phyloP scores from a whole-genome alignment of 2,797 vertebrate species.

The Tragelaphus oryx region DNA sequence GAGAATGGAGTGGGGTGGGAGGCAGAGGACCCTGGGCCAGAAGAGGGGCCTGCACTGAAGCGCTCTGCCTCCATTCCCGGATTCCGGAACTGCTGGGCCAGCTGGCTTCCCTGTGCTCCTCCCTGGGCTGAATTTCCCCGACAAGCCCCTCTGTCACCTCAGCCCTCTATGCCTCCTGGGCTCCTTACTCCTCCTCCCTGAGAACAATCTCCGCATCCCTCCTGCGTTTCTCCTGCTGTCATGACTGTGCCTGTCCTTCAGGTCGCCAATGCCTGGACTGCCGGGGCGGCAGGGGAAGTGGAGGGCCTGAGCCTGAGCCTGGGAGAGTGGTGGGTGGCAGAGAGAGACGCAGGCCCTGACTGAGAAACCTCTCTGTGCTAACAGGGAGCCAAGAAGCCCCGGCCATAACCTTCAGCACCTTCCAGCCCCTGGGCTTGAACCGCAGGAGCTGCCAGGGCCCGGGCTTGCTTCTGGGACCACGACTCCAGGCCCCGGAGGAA shows the following conservation, averaged over 20 bases:
- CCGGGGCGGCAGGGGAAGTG: fast-evolving
- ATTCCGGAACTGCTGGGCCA: not conserved
- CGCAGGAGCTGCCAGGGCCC: not conserved
- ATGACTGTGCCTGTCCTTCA: not conserved
- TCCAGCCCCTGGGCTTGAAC: not conserved
- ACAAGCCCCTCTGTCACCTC: not conserved
- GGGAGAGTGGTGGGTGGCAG: not conserved
- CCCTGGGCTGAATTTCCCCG: not conserved
- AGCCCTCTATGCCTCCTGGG: not conserved
- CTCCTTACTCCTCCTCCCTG: not conserved
- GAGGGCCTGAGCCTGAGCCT: not conserved
- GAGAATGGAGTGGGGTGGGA: not conserved
- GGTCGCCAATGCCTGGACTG: not conserved
- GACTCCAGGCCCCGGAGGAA: not conserved
- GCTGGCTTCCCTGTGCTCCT: not conserved
- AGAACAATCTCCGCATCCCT: not conserved
- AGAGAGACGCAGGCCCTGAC: not conserved
- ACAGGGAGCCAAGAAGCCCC: conserved; percentile 23
- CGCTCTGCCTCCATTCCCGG: not conserved
- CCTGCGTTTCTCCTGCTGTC: not conserved
- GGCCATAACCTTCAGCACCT: conserved; percentile 43
- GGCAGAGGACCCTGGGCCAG: not conserved
- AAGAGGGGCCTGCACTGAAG: not conserved
- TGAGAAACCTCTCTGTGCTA: not conserved
- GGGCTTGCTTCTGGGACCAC: not conserved